Conservation (phyloP, 2,113 vertebrate genomes). For the Odobenus rosmarus region DNA sequence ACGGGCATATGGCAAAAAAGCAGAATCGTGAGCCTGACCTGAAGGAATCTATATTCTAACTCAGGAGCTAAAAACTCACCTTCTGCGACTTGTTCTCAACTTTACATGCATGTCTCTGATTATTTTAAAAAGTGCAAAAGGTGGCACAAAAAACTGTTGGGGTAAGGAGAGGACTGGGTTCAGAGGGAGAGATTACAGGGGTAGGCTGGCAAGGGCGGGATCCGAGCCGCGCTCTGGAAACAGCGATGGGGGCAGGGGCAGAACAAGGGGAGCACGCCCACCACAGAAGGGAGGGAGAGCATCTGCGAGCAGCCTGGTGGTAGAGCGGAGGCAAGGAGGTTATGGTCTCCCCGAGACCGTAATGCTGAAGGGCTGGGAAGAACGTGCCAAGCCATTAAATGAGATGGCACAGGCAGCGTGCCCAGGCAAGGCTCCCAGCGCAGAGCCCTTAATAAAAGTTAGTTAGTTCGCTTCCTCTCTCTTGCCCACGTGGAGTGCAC, state of each 20-base stretch:
- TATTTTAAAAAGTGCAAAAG: neutral
- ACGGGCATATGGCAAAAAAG: neutral
- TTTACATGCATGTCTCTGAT: rapidly evolving
- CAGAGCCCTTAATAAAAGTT: neutral
- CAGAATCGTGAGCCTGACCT: rapidly evolving
- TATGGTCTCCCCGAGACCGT: neutral
- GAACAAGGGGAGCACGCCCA: neutral
- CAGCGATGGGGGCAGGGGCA: rapidly evolving
- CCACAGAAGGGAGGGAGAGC: rapidly evolving
- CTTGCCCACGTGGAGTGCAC: rapidly evolving
- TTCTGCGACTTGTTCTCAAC: neutral
- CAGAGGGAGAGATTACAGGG: neutral
- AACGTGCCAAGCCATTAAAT: neutral
- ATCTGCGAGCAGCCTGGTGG: rapidly evolving
- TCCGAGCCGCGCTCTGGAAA: neutral
- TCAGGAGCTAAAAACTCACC: rapidly evolving
- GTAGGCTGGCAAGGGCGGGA: rapidly evolving
- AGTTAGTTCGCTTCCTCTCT: neutral
- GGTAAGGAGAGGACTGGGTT: neutral
- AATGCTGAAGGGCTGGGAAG: neutral
- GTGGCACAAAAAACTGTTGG: neutral
- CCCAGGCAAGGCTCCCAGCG: neutral
- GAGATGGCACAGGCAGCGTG: neutral
- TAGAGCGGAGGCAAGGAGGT: neutral
- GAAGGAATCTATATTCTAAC: neutral